phyloP scores from a whole-genome alignment of 2,797 vertebrate genomes.

The Malurus leucopterus region DNA sequence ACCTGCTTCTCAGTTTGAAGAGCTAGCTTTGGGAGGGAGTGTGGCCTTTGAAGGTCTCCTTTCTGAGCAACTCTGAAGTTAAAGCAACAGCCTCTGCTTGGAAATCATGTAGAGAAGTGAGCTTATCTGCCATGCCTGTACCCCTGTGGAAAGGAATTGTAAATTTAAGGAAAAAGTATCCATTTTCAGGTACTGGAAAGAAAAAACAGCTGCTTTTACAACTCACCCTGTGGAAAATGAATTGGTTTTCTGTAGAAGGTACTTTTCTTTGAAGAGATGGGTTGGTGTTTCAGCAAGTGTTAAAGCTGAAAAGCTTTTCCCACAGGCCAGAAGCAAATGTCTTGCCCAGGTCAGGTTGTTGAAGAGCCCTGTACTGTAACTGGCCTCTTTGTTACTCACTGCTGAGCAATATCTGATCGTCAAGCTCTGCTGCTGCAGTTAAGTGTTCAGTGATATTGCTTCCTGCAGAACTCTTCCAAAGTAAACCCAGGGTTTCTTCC shows the following conservation, averaged over 20 bases:
- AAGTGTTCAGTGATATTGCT: neutral
- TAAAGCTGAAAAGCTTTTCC: neutral
- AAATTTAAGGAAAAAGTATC: neutral
- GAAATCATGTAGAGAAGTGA: neutral
- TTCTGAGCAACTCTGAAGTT: neutral
- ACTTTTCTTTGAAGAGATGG: neutral
- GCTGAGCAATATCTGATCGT: neutral
- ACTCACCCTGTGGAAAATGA: neutral
- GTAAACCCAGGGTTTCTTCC: neutral
- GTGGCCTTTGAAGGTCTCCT: neutral
- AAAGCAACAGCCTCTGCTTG: neutral
- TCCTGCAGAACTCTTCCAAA: neutral
- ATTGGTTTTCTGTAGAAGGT: neutral
- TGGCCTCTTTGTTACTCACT: neutral
- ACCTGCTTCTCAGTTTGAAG: neutral
- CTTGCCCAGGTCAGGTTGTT: rapidly evolving
- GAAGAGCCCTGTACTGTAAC: neutral
- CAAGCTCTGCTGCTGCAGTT: neutral
- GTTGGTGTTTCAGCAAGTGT: neutral
- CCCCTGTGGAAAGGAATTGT: neutral
- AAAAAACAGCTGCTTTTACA: neutral
- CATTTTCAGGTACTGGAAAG: neutral
- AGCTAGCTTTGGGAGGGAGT: neutral
- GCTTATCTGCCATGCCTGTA: neutral
- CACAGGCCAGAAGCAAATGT: rapidly evolving